Evolutionary conservation across 23 tunicate genomes (phyloP).

Genomic region (Corella eumyota): DNA sequence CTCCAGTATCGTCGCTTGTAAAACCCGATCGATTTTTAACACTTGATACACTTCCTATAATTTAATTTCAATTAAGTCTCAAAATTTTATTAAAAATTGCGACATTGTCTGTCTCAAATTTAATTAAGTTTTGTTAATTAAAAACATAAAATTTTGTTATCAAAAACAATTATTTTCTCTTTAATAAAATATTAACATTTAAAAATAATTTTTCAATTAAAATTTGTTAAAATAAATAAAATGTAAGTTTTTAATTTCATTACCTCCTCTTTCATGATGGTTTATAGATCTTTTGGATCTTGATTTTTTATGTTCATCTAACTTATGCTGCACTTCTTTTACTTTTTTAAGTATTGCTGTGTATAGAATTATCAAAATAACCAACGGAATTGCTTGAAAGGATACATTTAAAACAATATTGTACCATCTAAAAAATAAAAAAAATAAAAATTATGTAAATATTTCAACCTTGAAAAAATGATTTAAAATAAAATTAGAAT

Average conservation of each 20-base stretch:
- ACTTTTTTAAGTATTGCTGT: conserved; percentile 66
- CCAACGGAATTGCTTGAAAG: conserved; percentile 73
- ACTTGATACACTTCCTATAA: conserved; percentile 13
- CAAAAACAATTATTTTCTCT: background rate
- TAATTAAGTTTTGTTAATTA: background rate
- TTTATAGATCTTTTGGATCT: too few relatives aligned
- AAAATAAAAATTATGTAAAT: background rate
- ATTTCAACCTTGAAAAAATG: background rate
- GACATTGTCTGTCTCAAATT: too few relatives aligned
- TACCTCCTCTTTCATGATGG: too few relatives aligned
- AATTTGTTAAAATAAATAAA: too few relatives aligned
- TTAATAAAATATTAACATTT: background rate
- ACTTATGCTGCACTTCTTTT: conserved; percentile 29
- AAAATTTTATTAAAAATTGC: background rate
- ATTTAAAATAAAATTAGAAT: background rate
- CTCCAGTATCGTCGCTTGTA: conserved; percentile 61
- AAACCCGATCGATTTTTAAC: conserved; percentile 16
- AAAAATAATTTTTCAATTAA: background rate
- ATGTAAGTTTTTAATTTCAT: too few relatives aligned
- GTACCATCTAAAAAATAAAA: conserved; percentile 40
- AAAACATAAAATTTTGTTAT: background rate
- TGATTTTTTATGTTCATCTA: conserved; percentile 53
- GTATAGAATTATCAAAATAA: conserved; percentile 39
- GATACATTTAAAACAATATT: conserved; percentile 46
- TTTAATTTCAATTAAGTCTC: background rate